Base-by-base conservation (phyloP, 2,113 vertebrate species). In the Atractosteus spatula region DNA sequence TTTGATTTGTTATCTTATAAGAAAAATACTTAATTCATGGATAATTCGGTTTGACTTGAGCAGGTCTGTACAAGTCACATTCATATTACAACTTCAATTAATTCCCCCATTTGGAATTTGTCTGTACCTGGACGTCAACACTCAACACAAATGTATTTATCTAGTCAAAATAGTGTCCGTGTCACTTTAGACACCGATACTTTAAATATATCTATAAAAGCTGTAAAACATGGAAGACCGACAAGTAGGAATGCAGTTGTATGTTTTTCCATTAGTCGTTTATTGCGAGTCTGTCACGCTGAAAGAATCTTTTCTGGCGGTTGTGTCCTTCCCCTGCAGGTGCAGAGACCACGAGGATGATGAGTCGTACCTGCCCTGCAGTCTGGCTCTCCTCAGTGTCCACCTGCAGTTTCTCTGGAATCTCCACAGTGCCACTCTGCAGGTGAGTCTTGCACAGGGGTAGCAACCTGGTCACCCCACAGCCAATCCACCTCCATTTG, bases 291-390 rank as follows among this genome's bases (percentile, higher is more conserved):
- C 13, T 6, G 14, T 56, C 16, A 29, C 8, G 43, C 41, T 55
- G 12, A 57, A 41, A 13, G 6, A 16, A 51, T 59, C 42, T 16
- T 41, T 17, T 71, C 1, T 47, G 57, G 69, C 16, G 16, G 8
- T 3, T 66, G 10, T 64, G 13, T 76, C 29, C 43, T 74, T 16
- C 10, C 16, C n/a, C 57, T 7, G 51, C 66, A 94, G 93, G 73
- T 94, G 92, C 82, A 83, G 86, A 79, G 90, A 93, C 59, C 87
- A 89, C 0, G 83, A 82, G 8, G 69, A 79, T 41, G 62, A 78
- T 1, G 87, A 94, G 14, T 88, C 91, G 10, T 90, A 88, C 70
- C 13, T 93, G 17, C 93, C 93, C 3, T 94, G 93, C 83, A 91
- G 86, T 69, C 79, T 94, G 11, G 90, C 90, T 6, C 86, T 94